Percentiles rank a stretch among this genome's conserved stretches.
These are phyloP conservation scores for Reinhardtius hippoglossoides DNA, from an alignment of 2,113 vertebrate species.

Conservation along the genomic window DNA sequence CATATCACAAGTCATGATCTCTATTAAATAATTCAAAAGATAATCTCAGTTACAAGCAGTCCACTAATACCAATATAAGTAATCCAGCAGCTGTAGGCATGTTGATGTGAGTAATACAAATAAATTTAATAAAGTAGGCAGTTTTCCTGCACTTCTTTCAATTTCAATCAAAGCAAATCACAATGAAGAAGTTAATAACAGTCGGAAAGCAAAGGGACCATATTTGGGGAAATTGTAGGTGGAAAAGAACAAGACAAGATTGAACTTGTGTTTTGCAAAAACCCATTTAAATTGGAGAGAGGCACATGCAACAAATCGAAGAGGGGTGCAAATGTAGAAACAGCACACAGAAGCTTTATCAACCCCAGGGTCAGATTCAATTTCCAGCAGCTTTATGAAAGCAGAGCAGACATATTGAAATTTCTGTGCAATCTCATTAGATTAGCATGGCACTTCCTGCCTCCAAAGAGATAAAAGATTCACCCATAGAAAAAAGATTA, in stretches of 20 bases:
- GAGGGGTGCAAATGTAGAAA: neutral
- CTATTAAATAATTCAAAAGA: conserved; percentile 19
- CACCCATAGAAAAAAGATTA: too few relatives aligned
- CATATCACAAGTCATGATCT: conserved; percentile 14
- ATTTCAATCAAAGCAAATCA: neutral
- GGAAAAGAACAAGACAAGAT: neutral
- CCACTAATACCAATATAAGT: neutral
- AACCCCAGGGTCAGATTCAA: conserved; percentile 33
- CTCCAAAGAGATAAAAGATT: neutral
- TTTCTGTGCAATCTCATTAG: conserved; percentile 36
- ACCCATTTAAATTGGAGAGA: conserved; percentile 20
- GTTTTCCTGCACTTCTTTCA: neutral
- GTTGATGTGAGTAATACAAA: neutral
- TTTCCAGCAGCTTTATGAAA: conserved; percentile 33
- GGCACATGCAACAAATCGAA: neutral
- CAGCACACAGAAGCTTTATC: conserved; percentile 4
- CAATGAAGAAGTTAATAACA: too few relatives aligned
- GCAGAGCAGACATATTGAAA: conserved; percentile 26
- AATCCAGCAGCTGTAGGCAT: neutral
- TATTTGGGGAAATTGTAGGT: too few relatives aligned
- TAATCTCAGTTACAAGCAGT: conserved; percentile 10
- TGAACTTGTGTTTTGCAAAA: conserved; percentile 5
- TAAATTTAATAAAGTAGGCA: too few relatives aligned
- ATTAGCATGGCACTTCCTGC: conserved; percentile 13
- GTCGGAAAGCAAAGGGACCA: too few relatives aligned